Evolutionary conservation across 2,113 vertebrate species (phyloP), one percentile per base, ranked within the genome.

Genomic region (Dromas ardeola): DNA sequence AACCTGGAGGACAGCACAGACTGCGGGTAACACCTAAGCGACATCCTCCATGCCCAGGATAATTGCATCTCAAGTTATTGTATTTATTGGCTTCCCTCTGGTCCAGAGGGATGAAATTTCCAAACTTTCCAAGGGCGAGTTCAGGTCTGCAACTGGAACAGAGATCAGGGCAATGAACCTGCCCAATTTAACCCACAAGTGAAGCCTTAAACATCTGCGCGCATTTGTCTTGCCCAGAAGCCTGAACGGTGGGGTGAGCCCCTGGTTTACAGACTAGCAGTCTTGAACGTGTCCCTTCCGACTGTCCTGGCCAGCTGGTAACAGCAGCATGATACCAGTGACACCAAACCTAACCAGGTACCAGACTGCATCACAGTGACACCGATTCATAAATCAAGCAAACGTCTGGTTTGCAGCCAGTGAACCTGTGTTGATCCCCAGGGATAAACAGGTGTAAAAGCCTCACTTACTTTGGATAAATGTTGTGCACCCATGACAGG

Each of bases 381-480:
- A 69, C 7, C 3, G 3, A 72, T 30, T 36, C 32, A 70, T 32
- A 71, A 62, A 90, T 55, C 61, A 83, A 67, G 36, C 27, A 81
- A 86, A 83, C 40, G 8, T 9, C 12, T 70, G 47, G 18, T n/a
- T 84, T 85, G 61, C 83, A 95, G 65, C 52, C 77, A 76, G 13
- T 40, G 34, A 78, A 85, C 15, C 34, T 65, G 13, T 74, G 26
- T 3, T 38, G 36, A 70, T 77, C 53, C 21, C 67, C 71, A 78
- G 70, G 15, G 38, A 20, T 50, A 93, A 78, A 81, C 12, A 52
- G 5, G 3, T 22, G 15, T 45, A 53, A 81, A 66, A 79, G 19
- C 6, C n/a, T 66, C 17, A 81, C 98, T 98, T 98, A 99, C 98
- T 98, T 98, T 69, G 98, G 98, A 93, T 99, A 99, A 59, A 95